Conservation (phyloP, 2,888 invertebrate species). For the Cheilosia grossa region DNA sequence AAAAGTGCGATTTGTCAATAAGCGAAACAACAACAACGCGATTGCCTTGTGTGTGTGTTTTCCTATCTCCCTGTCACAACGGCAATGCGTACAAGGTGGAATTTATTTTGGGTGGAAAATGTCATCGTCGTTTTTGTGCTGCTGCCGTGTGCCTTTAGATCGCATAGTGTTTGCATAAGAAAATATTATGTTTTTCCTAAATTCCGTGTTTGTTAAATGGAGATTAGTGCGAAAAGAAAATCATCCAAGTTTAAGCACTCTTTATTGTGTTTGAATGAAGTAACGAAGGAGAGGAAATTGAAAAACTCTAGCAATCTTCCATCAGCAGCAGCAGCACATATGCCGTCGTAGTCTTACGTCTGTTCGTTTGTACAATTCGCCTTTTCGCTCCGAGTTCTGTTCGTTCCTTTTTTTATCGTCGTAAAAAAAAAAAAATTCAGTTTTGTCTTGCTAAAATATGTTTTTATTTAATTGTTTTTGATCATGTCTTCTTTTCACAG, state of each 20-base stretch:
- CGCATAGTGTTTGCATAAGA: constrained; percentile 35
- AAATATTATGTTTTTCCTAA: constrained; percentile 9
- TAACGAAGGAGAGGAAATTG: neutral
- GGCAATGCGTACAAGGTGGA: constrained; percentile 19
- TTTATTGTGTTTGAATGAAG: neutral
- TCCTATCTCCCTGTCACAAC: constrained; percentile 4
- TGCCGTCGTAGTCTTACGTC: neutral
- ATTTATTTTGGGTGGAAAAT: constrained; percentile 46
- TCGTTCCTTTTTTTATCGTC: constrained; percentile 7
- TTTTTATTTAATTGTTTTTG: constrained; percentile 2
- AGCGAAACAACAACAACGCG: neutral
- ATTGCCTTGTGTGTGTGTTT: constrained; percentile 3
- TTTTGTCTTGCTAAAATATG: neutral
- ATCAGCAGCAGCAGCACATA: neutral
- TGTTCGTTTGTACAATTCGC: constrained; percentile 6
- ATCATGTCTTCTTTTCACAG: neutral
- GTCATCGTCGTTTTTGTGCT: constrained; percentile 8
- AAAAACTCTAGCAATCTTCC: neutral
- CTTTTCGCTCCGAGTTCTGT: constrained; percentile 20
- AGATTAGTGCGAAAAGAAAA: constrained; percentile 8
- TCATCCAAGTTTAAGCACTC: neutral
- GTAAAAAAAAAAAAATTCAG: neutral
- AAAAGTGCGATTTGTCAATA: constrained; percentile 12
- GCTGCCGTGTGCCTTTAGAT: constrained; percentile 10
- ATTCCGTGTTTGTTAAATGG: constrained; percentile 2